Evolutionary conservation across 2,113 vertebrate genomes (phyloP), one percentile per base, ranked within the genome.

Genomic region (Lipophrys pholis): DNA sequence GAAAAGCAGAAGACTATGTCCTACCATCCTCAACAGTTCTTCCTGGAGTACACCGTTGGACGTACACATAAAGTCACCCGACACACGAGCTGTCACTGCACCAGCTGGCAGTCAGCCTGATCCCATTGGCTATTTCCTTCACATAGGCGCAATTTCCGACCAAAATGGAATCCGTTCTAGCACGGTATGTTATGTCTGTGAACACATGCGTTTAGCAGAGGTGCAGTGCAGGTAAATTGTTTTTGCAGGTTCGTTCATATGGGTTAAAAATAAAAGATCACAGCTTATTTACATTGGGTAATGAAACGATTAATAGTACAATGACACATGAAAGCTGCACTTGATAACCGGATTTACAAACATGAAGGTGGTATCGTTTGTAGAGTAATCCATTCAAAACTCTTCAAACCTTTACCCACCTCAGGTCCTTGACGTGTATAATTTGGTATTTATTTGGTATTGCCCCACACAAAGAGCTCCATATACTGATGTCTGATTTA

Each of bases 401-500:
- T 48, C 8, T 8, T 63, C 14, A 57, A 59, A 21, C 63, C 39
- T 58, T 43, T 49, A 49, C 8, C 15, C 53, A 67, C 9, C 62
- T 68, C 53, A 46, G 63, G 48, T 82, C 14, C 21, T 75, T 63
- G 41, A 55, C 63, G 59, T 64, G 71, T 64, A 30, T 2, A 30
- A 30, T 30, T 30, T 30, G 21, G 21, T 30, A 30, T 41, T 56
- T 16, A 21, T 38, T 14, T n/a, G 15, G 11, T 16, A 16, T 51
- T 1, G 11, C 1, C 3, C 8, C 45, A 39, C 78, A 68, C 36
- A 54, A 68, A 21, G 8, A 49, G 30, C 36, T 68, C 40, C 43
- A 53, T 5, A 40, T 30, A 30, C 30, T 30, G 7, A 48, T 51
- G 41, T 39, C 45, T 12, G 30, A 65, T 38, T 17, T 30, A 30